Conservation (phyloP, 92 coral and sea anemone species). For the Porites divaricata region DNA sequence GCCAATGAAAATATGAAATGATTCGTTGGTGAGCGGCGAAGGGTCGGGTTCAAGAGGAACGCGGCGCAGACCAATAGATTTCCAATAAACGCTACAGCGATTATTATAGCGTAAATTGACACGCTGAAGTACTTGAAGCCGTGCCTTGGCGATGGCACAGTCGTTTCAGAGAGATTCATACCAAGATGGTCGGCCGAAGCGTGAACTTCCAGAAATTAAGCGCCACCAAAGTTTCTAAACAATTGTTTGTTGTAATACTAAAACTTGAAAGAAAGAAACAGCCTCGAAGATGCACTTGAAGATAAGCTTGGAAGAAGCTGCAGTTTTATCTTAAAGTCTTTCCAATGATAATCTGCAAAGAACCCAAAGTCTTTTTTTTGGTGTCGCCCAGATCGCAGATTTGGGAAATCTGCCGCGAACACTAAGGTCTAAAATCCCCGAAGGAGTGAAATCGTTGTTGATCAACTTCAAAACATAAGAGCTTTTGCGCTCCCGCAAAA, state of each 20-base stretch:
- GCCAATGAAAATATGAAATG: constrained; percentile 90
- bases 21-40: constrained; percentile 83
- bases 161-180: constrained; percentile 33
- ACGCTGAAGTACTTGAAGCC: constrained; percentile 28
- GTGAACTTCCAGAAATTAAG: neutral
- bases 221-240: neutral
- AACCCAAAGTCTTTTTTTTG: neutral
- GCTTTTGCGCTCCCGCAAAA: too few relatives aligned
- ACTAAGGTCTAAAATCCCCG: neutral
- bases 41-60: constrained; percentile 62
- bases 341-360: neutral
- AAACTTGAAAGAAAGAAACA: too few relatives aligned
- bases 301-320: neutral
- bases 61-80: constrained; percentile 82
- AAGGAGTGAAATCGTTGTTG: neutral
- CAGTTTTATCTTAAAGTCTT: neutral
- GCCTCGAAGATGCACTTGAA: neutral
- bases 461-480: neutral
- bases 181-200: neutral
- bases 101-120: constrained; percentile 59
- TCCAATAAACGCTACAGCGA: constrained; percentile 69
- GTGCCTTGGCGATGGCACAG: neutral
- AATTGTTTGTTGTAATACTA: neutral
- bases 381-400: neutral
- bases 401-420: neutral